Evolutionary conservation across 1,140 invertebrate species (phyloP), one percentile per base, ranked within the genome.

Genomic region (Zaprionus lachaisei): DNA sequence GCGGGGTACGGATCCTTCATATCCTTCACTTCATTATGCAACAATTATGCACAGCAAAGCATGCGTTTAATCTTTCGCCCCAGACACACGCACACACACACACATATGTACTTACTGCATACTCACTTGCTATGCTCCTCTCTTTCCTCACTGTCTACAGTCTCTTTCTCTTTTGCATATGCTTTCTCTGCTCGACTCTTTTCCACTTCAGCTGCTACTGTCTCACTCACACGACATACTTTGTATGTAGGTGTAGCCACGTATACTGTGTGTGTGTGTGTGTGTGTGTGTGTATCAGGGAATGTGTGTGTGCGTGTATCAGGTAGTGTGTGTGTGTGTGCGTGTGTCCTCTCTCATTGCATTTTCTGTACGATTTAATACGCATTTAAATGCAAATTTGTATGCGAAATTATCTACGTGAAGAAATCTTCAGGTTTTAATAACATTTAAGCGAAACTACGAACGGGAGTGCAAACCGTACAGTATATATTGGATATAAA

Each of bases 21-120:
- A 90, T 89, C 85, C 82, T 91, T 82, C 86, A 90, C 86, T 90
- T 90, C 85, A 90, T 90, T 90, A 90, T 85, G 86, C 85, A 90
- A 90, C 85, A 90, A 90, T 90, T 90, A 90, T 90, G 85, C 85
- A 80, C 66, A 90, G 86, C 85, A 90, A 90, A 90, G 86, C 85
- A 91, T 85, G 86, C 86, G 82, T 90, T 91, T 90, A 90, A 90
- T 90, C 85, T 85, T 90, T 86, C 82, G 80, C 67, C 84, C 73
- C 82, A 83, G 72, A 22, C 51, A 34, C 41, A 62, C 47, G n/a
- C 26, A 31, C 70, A 67, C 47, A 14, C 41, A 44, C 22, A 24
- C 51, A 14, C 24, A n/a, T 12, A 5, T 41, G n/a, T 61, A 44
- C 38, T 61, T 61, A 41, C 38, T 47, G 14, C 12, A 47, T 7